Percentiles rank a stretch among this genome's conserved stretches.
Conservation (phyloP, 2,113 vertebrate genomes). For the Chelonoidis abingdonii region DNA sequence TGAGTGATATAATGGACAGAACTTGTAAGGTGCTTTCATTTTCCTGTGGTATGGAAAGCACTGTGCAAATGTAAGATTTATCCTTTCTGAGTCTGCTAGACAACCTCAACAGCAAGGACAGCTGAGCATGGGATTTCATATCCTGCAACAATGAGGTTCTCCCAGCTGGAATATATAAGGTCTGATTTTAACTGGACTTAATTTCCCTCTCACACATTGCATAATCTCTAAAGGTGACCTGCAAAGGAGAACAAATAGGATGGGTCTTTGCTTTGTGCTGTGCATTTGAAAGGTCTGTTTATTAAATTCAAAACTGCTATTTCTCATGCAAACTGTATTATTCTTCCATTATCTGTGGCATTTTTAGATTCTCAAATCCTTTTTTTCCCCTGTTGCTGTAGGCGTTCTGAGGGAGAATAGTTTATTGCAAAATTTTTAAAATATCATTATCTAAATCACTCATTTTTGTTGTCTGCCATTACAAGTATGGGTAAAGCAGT, state of each 20-base stretch:
- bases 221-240: background rate
- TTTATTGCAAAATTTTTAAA: background rate
- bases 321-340: background rate
- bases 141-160: background rate
- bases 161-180: slow-evolving; percentile 51
- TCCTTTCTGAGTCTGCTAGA: background rate
- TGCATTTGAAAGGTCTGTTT: background rate
- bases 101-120: background rate
- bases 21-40: background rate
- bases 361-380: background rate
- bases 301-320: background rate
- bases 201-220: background rate
- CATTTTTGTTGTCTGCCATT: background rate
- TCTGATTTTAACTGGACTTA: slow-evolving; percentile 37
- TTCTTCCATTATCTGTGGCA: background rate
- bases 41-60: background rate
- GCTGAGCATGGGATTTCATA: slow-evolving; percentile 28
- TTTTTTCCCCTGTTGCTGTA: background rate
- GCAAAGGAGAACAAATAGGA: background rate
- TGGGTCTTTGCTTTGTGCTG: background rate
- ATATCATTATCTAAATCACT: background rate
- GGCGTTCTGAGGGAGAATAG: background rate
- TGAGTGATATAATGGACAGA: background rate
- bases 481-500: background rate
- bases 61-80: background rate